Conservation (phyloP, 2,888 invertebrate species). For the Drosophila austrosaltans region DNA sequence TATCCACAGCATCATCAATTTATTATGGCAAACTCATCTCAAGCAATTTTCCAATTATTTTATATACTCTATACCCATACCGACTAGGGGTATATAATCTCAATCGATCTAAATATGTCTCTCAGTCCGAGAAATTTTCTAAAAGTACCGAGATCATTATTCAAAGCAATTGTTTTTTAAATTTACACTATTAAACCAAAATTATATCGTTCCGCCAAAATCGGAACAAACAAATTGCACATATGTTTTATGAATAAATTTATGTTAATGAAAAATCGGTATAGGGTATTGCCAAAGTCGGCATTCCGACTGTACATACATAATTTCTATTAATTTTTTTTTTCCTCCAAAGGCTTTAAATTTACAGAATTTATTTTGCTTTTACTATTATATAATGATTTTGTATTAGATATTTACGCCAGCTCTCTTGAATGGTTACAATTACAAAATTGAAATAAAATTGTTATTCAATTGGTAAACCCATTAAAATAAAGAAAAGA, state of each 20-base stretch:
- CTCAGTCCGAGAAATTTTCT: not conserved
- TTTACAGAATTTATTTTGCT: conserved; percentile 11
- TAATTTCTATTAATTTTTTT: conserved; percentile 2
- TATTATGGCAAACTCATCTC: conserved; percentile 5
- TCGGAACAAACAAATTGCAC: not conserved
- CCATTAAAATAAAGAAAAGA: not conserved
- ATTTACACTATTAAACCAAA: not conserved
- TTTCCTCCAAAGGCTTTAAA: not conserved
- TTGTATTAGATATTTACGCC: conserved; percentile 5
- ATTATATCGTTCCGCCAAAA: not conserved
- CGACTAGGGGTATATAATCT: not conserved
- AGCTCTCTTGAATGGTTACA: conserved; percentile 8
- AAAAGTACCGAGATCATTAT: not conserved
- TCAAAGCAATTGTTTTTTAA: not conserved
- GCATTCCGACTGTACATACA: not conserved
- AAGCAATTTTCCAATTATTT: not conserved
- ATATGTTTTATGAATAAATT: not conserved
- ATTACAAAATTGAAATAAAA: conserved; percentile 7
- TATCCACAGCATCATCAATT: conserved; percentile 2
- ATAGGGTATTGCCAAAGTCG: not conserved
- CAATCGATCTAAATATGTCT: not conserved
- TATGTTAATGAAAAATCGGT: not conserved
- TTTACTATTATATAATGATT: conserved; percentile 1
- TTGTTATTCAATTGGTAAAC: conserved; percentile 19
- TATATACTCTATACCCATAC: not conserved